A percentile compares a stretch with the other conserved stretches of the same genome.
phyloP scores from a whole-genome alignment of 2,797 vertebrate genomes.

The Sebastes aleutianus region DNA sequence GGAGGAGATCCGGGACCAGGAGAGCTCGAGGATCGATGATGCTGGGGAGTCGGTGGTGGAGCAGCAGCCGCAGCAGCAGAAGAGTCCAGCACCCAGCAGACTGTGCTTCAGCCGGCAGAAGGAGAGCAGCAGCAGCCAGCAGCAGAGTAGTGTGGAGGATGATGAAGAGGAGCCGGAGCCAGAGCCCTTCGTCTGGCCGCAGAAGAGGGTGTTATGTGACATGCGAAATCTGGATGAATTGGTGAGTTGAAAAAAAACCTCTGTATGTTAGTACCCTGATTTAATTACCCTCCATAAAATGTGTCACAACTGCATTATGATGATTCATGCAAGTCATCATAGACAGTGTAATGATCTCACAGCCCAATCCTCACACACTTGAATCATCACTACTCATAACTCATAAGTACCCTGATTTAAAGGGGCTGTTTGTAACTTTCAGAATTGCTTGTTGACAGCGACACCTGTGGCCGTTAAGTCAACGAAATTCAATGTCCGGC shows the following conservation, averaged over 20 bases:
- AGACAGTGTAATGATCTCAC: neutral
- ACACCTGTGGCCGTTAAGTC: too few relatives aligned
- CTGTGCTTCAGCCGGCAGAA: conserved; percentile 57
- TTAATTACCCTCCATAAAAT: neutral
- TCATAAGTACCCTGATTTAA: too few relatives aligned
- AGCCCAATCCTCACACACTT: neutral
- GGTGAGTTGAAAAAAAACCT: conserved; percentile 81
- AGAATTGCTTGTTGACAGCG: too few relatives aligned
- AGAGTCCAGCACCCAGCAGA: conserved; percentile 39
- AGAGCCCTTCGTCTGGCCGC: conserved; percentile 76
- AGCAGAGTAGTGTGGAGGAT: conserved; percentile 41
- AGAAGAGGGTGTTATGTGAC: conserved; percentile 88
- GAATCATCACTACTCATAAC: neutral
- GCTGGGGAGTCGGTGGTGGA: neutral
- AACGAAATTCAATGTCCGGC: too few relatives aligned
- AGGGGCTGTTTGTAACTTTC: too few relatives aligned
- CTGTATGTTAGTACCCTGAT: neutral
- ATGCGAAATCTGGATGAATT: conserved; percentile 94
- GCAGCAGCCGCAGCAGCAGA: conserved; percentile 35
- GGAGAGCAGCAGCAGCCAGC: conserved; percentile 42
- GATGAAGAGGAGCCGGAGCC: conserved; percentile 64
- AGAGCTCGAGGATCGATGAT: conserved; percentile 61
- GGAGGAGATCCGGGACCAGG: conserved; percentile 89
- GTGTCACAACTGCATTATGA: conserved; percentile 2
- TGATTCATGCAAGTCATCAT: neutral